Conservation (phyloP, 2,113 vertebrate genomes). For the Petrocephalus zakoni region DNA sequence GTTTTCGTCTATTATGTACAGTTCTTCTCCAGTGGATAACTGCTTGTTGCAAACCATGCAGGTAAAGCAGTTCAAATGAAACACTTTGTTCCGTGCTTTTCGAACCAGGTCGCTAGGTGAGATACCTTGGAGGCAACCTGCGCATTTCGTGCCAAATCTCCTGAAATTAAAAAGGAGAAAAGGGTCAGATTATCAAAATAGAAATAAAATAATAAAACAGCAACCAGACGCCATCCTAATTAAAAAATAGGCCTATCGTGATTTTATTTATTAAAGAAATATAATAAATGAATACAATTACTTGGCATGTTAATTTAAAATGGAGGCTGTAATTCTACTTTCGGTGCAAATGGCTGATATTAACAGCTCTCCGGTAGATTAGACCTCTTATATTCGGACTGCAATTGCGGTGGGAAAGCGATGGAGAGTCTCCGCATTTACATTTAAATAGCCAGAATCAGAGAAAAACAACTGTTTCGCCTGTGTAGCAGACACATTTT, state of each 20-base stretch:
- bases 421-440: conserved; percentile 25
- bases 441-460: conserved; percentile 26
- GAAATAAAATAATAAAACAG: neutral
- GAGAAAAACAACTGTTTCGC: conserved; percentile 14
- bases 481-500: neutral
- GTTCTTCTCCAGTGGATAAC: conserved; percentile 94
- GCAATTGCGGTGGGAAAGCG: conserved; percentile 16
- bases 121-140: conserved; percentile 91
- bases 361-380: conserved; percentile 26
- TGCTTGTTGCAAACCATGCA: conserved; percentile 99
- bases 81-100: conserved; percentile 92
- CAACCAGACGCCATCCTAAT: neutral
- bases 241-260: neutral
- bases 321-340: conserved; percentile 8
- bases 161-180: conserved; percentile 51
- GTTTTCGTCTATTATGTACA: conserved; percentile 95
- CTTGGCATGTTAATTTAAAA: conserved; percentile 26
- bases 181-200: conserved; percentile 9
- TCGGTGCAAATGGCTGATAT: conserved; percentile 23
- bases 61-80: conserved; percentile 96
- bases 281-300: conserved; percentile 27
- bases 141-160: conserved; percentile 94
- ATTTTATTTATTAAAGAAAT: conserved; percentile 14
- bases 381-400: conserved; percentile 16
- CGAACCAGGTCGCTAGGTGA: conserved; percentile 91